Percentiles rank a stretch among this genome's conserved stretches.
phyloP scores from a whole-genome alignment of 92 coral and sea anemone species.

The Umimayanthus chanpuru region DNA sequence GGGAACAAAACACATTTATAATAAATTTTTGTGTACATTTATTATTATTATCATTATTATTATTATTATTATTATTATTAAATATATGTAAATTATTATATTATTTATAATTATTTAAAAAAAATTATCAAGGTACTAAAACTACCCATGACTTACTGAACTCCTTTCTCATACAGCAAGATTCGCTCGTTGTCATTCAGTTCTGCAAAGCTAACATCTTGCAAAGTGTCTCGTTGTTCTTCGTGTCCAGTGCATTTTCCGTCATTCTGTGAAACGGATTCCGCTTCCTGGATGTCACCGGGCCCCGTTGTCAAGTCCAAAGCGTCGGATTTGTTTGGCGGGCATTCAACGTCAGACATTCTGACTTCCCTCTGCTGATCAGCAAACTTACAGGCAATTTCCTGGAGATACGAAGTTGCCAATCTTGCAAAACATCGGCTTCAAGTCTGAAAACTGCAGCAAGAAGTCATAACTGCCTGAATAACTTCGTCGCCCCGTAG shows the following conservation, averaged over 20 bases:
- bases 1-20: no score
- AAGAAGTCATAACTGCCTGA: no score
- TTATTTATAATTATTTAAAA: no score
- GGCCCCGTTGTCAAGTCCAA: constrained; percentile 25
- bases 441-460: neutral
- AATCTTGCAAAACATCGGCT: neutral
- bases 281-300: neutral
- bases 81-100: no score
- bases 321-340: constrained; percentile 2
- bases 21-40: no score
- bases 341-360: constrained; percentile 11
- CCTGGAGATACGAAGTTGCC: neutral
- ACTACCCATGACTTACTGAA: constrained; percentile 56
- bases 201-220: constrained; percentile 43
- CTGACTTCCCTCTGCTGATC: neutral
- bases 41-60: no score
- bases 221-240: neutral
- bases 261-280: neutral
- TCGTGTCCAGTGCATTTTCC: neutral
- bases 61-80: no score
- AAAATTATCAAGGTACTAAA: no score
- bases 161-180: constrained; percentile 72
- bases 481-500: constrained; percentile 9
- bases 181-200: constrained; percentile 68
- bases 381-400: neutral